Base-by-base conservation (phyloP, 2,113 vertebrate genomes). In the Limnothrissa miodon region DNA sequence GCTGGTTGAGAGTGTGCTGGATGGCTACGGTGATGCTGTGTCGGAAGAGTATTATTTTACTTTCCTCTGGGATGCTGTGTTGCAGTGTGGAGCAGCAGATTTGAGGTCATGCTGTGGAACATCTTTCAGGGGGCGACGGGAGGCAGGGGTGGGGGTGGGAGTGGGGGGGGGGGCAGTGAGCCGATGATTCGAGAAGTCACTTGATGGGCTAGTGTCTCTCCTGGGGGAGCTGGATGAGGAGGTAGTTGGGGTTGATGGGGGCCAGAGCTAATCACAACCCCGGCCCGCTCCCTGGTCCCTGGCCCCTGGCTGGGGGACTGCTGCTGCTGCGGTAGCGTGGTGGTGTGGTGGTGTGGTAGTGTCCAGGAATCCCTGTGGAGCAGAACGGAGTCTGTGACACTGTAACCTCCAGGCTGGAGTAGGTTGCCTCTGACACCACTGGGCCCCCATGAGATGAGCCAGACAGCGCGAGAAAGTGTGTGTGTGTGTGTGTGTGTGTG, bases 191-290 rank as follows among this genome's bases (percentile, higher is more conserved):
- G 13, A 36, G 29, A 74, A 36, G 66, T 74, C 66, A 74, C 66
- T 74, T 5, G 29, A 36, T 13, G 29, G 25, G 29, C 9, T 33
- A 17, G 66, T 74, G 66, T 74, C 66, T 36, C 25, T 74, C 66
- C 66, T 33, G 25, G 66, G 66, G 66, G n/a, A 25, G 59, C 1
- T 42, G 42, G 42, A 42, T 42, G 59, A 1, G n/a, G 59, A 17
- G 46, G 46, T 48, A 15, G 46, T 42, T 4, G 15, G 66, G 66
- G 66, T 15, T 74, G 66, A 15, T 15, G 29, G 66, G 11, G 87
- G 80, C 86, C 86, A 70, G 78, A 89, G 83, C 82, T 85, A 90
- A 89, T 87, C 83, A 85, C 83, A 84, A 84, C 79, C 85, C 84
- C 82, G 82, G 85, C 86, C 85, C 87, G 83, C 83, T 87, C 84